Percentiles rank a stretch among this genome's conserved stretches.
Evolutionary conservation across 2,888 invertebrate species (phyloP).

Genomic region (Elmis aenea): DNA sequence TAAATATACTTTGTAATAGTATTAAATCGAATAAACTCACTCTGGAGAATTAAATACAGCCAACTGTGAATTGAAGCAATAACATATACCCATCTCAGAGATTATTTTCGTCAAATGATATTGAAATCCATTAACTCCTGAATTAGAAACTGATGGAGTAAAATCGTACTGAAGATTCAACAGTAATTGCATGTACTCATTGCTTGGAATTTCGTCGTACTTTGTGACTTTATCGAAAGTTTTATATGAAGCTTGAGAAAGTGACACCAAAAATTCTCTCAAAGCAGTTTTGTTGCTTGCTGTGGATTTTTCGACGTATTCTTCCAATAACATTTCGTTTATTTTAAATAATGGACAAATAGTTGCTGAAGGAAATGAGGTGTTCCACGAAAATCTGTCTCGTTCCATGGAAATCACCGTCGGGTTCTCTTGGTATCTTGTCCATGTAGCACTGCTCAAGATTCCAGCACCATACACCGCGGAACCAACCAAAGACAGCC

Average conservation of each 20-base stretch:
- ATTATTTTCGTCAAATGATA: slow-evolving; percentile 53
- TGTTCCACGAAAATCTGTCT: slow-evolving; percentile 67
- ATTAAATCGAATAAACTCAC: slow-evolving; percentile 44
- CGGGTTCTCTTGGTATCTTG: slow-evolving; percentile 63
- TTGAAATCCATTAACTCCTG: slow-evolving; percentile 31
- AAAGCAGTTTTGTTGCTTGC: slow-evolving; percentile 50
- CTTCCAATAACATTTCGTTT: slow-evolving; percentile 51
- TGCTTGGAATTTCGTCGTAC: slow-evolving; percentile 52
- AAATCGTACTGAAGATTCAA: slow-evolving; percentile 51
- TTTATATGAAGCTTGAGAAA: slow-evolving; percentile 57
- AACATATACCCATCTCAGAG: slow-evolving; percentile 67
- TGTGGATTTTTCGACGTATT: slow-evolving; percentile 43
- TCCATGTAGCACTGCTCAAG: slow-evolving; percentile 56
- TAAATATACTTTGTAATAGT: slow-evolving; percentile 3
- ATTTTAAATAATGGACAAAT: slow-evolving; percentile 59
- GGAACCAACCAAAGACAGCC: slow-evolving; percentile 31
- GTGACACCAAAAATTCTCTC: slow-evolving; percentile 51
- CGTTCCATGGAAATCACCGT: slow-evolving; percentile 71
- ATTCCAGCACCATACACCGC: slow-evolving; percentile 34
- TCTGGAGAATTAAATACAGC: slow-evolving; percentile 55
- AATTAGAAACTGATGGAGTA: slow-evolving; percentile 47
- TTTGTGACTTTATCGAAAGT: slow-evolving; percentile 55
- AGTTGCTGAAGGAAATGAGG: slow-evolving; percentile 64
- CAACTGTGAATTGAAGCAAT: slow-evolving; percentile 61
- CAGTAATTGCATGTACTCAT: slow-evolving; percentile 54